Percentiles rank a stretch among this genome's conserved stretches.
phyloP scores from a whole-genome alignment of 2,113 vertebrate species.

The Charina bottae region DNA sequence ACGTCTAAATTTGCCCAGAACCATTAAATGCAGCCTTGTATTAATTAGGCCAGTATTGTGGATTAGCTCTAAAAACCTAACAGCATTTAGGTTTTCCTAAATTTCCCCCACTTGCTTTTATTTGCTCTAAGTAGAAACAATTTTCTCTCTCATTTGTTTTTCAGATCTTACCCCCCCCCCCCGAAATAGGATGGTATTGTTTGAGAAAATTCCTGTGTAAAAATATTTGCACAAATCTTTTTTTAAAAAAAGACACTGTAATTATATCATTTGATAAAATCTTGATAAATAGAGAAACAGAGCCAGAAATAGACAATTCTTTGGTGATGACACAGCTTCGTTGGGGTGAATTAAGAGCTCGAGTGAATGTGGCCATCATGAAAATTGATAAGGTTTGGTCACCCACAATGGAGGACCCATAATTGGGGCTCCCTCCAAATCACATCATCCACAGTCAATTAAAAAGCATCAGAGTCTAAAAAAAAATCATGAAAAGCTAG shows the following conservation, averaged over 20 bases:
- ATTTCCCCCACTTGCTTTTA: neutral
- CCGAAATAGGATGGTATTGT: neutral
- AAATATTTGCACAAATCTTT: neutral
- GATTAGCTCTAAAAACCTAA: conserved; percentile 16
- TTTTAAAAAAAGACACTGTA: neutral
- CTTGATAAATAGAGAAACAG: neutral
- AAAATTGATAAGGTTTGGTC: too few species aligned
- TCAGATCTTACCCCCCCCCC: neutral
- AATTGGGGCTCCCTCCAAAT: neutral
- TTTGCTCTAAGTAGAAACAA: neutral
- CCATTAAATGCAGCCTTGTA: conserved; percentile 38
- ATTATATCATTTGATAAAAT: neutral
- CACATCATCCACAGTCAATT: neutral
- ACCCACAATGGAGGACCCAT: too few species aligned
- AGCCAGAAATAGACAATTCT: neutral
- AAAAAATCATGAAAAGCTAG: neutral
- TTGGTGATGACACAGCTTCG: too few species aligned
- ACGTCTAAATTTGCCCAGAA: conserved; percentile 48
- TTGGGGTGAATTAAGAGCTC: too few species aligned
- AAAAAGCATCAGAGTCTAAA: neutral
- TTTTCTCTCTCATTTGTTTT: neutral
- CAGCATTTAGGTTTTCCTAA: too few species aligned
- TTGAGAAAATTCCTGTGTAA: neutral
- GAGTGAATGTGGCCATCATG: too few species aligned
- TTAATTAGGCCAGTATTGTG: conserved; percentile 46